Evolutionary conservation across 2,113 vertebrate genomes (phyloP), one percentile per base, ranked within the genome.

Genomic region (Eira barbara): DNA sequence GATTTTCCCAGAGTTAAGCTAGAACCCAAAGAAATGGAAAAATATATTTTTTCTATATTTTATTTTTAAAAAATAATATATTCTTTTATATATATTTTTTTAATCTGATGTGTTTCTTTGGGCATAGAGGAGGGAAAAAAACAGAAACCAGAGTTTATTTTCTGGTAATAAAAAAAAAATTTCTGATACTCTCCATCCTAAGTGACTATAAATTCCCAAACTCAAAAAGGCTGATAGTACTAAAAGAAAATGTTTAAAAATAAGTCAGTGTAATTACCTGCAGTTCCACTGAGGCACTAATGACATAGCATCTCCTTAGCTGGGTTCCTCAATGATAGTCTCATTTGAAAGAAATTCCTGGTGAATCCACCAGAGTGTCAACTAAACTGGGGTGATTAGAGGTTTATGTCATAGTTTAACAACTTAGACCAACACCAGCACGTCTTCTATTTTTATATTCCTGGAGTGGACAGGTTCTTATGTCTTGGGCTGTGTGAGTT

Each of bases 51-150:
- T 55, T 55, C 52, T 55, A 18, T 55, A 55, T 55, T 55, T 55
- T 55, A 18, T 79, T 95, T 49, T 86, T 74, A 74, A 55, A 55
- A 55, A 55, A 52, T 3, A 12, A 79, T 31, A n/a, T 59, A 59
- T 95, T 52, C 49, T 95, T 49, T 3, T 86, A 79, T 31, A n/a
- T 65, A 67, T 95, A 20, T 49, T 95, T 95, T 49, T 6, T 86
- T 74, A 80, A 55, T 86, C 7, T 78, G 7, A 82, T 27, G 2
- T 3, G 25, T 36, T 63, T 39, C 76, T 67, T 4, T 76, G 0
- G 2, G 0, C 4, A 4, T 20, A 31, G 3, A 9, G 0, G 23
- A 14, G 23, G 6, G 14, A 7, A 42, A 11, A 36, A n/a, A 17
- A 17, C 49, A 52, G 34, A 36, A 69, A 36, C 67, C 4, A 9